Conservation (phyloP, 2,888 invertebrate genomes). For the Oscheius sp. region DNA sequence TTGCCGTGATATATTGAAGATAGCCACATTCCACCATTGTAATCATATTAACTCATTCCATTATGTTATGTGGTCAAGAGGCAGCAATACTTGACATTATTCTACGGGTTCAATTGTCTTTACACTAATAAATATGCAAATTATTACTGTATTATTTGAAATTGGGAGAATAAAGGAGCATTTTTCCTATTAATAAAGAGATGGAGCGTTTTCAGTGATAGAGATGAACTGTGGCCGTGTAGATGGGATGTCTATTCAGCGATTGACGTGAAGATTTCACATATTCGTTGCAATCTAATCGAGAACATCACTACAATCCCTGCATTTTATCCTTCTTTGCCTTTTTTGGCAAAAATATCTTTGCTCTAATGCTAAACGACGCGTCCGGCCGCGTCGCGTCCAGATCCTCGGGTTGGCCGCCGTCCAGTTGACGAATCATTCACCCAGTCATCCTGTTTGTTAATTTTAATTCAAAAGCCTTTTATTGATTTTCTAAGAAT, state of each 20-base stretch:
- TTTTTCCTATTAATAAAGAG: too few relatives aligned
- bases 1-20: neutral
- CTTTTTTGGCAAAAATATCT: neutral
- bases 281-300: neutral
- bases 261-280: too few relatives aligned
- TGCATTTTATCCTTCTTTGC: neutral
- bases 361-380: neutral
- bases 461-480: too few relatives aligned
- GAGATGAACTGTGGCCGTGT: too few relatives aligned
- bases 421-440: constrained; percentile 23
- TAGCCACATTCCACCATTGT: constrained; percentile 4
- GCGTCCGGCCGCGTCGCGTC: constrained; percentile 14
- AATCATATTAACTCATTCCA: neutral
- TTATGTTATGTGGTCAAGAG: neutral
- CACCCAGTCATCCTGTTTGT: constrained; percentile 24
- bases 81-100: neutral
- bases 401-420: constrained; percentile 26
- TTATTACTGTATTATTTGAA: neutral
- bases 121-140: neutral
- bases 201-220: too few relatives aligned
- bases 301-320: neutral
- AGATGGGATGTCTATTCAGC: too few relatives aligned
- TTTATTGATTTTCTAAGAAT: too few relatives aligned
- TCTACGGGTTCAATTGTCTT: constrained; percentile 7
- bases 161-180: neutral